These are phyloP conservation scores for Omphaloscelis lunosa DNA, from an alignment of 2,888 invertebrate genomes.

Conservation along the genomic window DNA sequence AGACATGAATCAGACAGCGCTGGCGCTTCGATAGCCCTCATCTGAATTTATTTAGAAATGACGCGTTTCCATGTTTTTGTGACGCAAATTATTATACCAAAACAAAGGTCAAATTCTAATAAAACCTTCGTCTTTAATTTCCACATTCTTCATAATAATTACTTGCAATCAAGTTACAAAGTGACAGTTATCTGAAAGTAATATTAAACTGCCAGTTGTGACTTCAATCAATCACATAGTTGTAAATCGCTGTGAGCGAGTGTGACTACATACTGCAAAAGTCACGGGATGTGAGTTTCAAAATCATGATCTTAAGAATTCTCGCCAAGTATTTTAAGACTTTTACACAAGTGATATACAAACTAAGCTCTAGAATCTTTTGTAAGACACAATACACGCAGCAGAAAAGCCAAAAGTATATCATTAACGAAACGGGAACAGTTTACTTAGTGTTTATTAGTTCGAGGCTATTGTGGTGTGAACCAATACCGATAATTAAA, in stretches of 20 bases:
- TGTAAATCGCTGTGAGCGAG: conserved; percentile 30
- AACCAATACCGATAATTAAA: conserved; percentile 76
- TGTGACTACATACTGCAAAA: conserved; percentile 26
- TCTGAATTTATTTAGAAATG: conserved; percentile 41
- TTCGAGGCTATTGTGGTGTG: conserved; percentile 69
- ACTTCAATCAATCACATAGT: conserved; percentile 39
- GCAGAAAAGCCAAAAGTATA: conserved; percentile 61
- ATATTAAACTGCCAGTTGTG: conserved; percentile 35
- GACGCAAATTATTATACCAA: neutral
- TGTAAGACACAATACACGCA: conserved; percentile 11
- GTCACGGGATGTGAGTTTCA: conserved; percentile 10
- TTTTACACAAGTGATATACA: neutral
- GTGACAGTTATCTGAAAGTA: conserved; percentile 23
- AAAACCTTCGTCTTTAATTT: conserved; percentile 8
- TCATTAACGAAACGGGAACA: conserved; percentile 73
- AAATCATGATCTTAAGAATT: conserved; percentile 9
- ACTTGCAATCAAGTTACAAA: conserved; percentile 20
- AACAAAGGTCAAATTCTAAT: neutral
- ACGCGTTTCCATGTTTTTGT: conserved; percentile 30
- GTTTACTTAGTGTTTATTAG: conserved; percentile 70
- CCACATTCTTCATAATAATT: conserved; percentile 1
- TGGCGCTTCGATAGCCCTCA: conserved; percentile 20
- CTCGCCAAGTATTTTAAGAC: conserved; percentile 7
- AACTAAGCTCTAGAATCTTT: neutral
- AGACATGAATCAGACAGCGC: conserved; percentile 48